Evolutionary conservation across 2,888 invertebrate genomes (phyloP), one percentile per base, ranked within the genome.

Genomic region (Agrotis clavis): DNA sequence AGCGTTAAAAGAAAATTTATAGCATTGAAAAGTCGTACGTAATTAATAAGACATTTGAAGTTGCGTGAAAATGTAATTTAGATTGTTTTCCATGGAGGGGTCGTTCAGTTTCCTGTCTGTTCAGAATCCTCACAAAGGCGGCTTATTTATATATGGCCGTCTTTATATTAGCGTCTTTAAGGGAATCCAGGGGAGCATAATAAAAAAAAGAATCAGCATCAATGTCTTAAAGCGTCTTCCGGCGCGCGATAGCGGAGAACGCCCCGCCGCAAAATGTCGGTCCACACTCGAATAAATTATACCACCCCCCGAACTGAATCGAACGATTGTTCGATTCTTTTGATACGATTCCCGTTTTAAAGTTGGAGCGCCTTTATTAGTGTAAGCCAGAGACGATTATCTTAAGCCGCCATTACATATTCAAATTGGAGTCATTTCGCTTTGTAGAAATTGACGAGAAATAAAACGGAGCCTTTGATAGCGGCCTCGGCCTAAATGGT

Each of bases 11-110:
- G 96, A 95, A 96, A 96, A 96, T 96, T 95, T 96, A 96, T 96
- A 89, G 95, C 96, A 96, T 95, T 95, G 95, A 95, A 95, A 95
- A 96, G 96, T 96, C 95, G 92, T 92, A 90, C 89, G 95, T 94
- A 96, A 96, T 96, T 96, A 96, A 96, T 96, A 96, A 96, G 96
- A 95, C 96, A 96, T 96, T 96, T 96, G 95, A 95, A 96, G 96
- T 96, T 95, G 96, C 96, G 96, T 96, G 96, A 96, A 96, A 96
- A 96, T 96, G 96, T 96, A 96, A 96, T 96, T 96, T 96, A 96
- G 96, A 96, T 96, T 96, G 96, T 96, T 96, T 96, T 94, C 91
- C 90, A 90, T 89, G 87, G 90, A 92, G 95, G 90, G 95, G 95
- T 91, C 92, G 86, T 89, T 81, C 79, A 82, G 91, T 89, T 94